phyloP scores from a whole-genome alignment of 2,113 vertebrate genomes.

The Ranitomeya imitator region DNA sequence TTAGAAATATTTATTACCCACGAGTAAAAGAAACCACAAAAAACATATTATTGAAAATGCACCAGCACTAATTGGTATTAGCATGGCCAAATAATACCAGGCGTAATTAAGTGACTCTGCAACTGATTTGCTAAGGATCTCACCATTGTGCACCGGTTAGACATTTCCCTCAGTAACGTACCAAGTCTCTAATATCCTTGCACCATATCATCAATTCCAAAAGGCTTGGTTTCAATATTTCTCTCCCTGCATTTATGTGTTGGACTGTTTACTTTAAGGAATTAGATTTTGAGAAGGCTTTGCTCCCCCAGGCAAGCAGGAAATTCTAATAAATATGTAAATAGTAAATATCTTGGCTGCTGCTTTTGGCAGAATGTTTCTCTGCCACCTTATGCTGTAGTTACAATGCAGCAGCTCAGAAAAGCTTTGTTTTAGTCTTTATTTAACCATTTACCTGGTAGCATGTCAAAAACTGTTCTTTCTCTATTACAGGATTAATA shows the following conservation, averaged over 20 bases:
- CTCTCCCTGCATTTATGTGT: conserved; percentile 70
- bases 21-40: conserved; percentile 64
- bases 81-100: conserved; percentile 67
- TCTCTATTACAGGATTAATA: background rate
- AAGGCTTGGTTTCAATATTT: conserved; percentile 69
- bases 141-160: conserved; percentile 18
- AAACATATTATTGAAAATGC: conserved; percentile 63
- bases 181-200: conserved; percentile 60
- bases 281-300: conserved; percentile 76
- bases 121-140: conserved; percentile 63
- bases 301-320: conserved; percentile 69
- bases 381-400: conserved; percentile 41
- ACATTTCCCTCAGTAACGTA: conserved; percentile 13
- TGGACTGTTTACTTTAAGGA: conserved; percentile 84
- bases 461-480: background rate
- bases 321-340: conserved; percentile 87
- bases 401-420: conserved; percentile 32
- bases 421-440: conserved; percentile 47
- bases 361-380: conserved; percentile 61
- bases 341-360: conserved; percentile 68
- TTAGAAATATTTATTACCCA: conserved; percentile 60
- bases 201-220: conserved; percentile 74
- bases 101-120: conserved; percentile 74
- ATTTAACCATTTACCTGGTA: conserved; percentile 37
- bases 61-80: conserved; percentile 74